A percentile compares a stretch with the other conserved stretches of the same genome.
Evolutionary conservation across 2,888 invertebrate genomes (phyloP).

Genomic region (Ichneumoninae sp.): DNA sequence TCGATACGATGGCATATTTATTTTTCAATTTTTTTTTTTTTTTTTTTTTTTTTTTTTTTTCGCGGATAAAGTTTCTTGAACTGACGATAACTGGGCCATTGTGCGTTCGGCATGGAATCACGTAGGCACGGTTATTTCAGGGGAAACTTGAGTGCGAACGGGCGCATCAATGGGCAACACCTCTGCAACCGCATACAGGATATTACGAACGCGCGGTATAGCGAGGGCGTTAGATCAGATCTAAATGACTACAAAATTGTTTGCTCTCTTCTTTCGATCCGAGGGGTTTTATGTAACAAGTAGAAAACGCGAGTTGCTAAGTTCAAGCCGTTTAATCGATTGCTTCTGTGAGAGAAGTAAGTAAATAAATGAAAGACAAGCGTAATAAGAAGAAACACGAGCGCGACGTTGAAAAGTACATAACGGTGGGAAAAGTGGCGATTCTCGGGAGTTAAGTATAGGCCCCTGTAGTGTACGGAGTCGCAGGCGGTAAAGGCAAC

Average conservation of each 20-base stretch:
- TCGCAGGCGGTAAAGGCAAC: neutral
- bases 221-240: conserved; percentile 59
- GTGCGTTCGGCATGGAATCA: conserved; percentile 15
- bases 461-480: neutral
- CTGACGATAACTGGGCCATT: conserved; percentile 20
- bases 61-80: neutral
- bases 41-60: too few relatives aligned
- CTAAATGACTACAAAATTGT: conserved; percentile 64
- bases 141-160: conserved; percentile 38
- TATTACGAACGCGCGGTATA: conserved; percentile 59
- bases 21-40: neutral
- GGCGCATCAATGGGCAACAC: conserved; percentile 63
- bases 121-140: conserved; percentile 7
- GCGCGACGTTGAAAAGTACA: conserved; percentile 3
- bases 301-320: neutral
- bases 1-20: neutral
- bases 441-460: conserved; percentile 14
- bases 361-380: neutral
- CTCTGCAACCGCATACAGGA: conserved; percentile 63
- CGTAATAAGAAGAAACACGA: neutral
- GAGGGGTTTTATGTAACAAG: conserved; percentile 8
- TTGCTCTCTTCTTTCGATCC: conserved; percentile 18
- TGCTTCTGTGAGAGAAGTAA: neutral
- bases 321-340: conserved; percentile 1
- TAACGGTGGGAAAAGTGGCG: neutral